Evolutionary conservation across 1,140 invertebrate species (phyloP).

Genomic region (Heliconius hewitsoni): DNA sequence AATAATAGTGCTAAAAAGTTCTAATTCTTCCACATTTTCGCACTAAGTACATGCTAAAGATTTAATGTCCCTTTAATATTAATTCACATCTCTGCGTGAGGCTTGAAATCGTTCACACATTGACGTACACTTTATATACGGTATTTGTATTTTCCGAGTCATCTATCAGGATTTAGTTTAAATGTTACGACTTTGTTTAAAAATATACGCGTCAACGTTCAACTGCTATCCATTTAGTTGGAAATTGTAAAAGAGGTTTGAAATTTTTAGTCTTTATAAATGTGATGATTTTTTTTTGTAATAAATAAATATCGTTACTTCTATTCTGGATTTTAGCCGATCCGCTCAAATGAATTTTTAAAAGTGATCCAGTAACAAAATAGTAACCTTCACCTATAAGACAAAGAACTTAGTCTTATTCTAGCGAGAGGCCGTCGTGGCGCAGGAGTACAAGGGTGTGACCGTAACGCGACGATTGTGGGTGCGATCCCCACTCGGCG

Average conservation of each 20-base stretch:
- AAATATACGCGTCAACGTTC: background rate
- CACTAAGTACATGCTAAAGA: too few relatives aligned
- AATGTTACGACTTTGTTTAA: slow-evolving; percentile 1
- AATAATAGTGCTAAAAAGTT: too few relatives aligned
- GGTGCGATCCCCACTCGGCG: too few relatives aligned
- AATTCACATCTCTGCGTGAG: background rate
- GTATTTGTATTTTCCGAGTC: background rate
- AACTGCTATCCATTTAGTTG: background rate
- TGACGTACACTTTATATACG: background rate
- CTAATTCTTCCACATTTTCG: too few relatives aligned
- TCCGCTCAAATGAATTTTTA: too few relatives aligned
- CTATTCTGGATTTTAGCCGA: too few relatives aligned
- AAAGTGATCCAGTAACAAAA: too few relatives aligned
- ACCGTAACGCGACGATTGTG: too few relatives aligned
- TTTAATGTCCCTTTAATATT: background rate
- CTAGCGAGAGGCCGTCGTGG: too few relatives aligned
- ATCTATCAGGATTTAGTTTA: slow-evolving; percentile 6
- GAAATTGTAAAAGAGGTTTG: background rate
- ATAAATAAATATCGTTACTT: background rate
- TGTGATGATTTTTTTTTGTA: background rate
- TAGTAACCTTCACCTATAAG: too few relatives aligned
- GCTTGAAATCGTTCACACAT: background rate
- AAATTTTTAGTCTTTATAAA: background rate
- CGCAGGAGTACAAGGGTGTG: too few relatives aligned
- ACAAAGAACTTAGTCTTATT: too few relatives aligned